Percentiles rank a stretch among this genome's conserved stretches.
Conservation (phyloP, 2,113 vertebrate genomes). For the Chauna torquata region DNA sequence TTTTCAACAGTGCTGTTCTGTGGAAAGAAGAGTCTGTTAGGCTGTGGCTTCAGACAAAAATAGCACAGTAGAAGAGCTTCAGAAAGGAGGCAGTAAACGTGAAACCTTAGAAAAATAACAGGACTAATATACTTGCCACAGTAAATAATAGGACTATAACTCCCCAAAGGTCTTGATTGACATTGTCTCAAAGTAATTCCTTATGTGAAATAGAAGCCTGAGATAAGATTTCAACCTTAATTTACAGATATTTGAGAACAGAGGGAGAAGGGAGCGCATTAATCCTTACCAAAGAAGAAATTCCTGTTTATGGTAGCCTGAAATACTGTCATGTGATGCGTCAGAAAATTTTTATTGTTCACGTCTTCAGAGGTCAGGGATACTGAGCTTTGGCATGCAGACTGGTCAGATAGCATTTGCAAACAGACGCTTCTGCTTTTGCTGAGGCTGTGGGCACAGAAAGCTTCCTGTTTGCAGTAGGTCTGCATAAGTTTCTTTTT, state of each 20-base stretch:
- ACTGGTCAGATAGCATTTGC: neutral
- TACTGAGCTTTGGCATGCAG: neutral
- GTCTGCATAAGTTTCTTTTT: neutral
- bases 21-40: neutral
- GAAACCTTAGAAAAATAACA: slow-evolving; percentile 9
- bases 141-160: neutral
- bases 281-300: slow-evolving; percentile 22
- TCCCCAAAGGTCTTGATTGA: neutral
- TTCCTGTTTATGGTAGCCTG: neutral
- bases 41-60: neutral
- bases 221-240: slow-evolving; percentile 20
- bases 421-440: neutral
- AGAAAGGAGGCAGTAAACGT: neutral
- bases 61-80: neutral
- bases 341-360: slow-evolving; percentile 17
- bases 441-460: neutral
- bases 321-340: neutral
- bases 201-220: neutral
- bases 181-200: neutral
- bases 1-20: neutral
- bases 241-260: neutral
- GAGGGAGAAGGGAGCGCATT: neutral
- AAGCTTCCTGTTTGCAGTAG: neutral
- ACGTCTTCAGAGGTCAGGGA: neutral
- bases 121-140: neutral